A percentile compares a stretch with the other conserved stretches of the same genome.
Evolutionary conservation across 2,113 vertebrate species (phyloP).

Genomic region (Ctenodactylus gundi): DNA sequence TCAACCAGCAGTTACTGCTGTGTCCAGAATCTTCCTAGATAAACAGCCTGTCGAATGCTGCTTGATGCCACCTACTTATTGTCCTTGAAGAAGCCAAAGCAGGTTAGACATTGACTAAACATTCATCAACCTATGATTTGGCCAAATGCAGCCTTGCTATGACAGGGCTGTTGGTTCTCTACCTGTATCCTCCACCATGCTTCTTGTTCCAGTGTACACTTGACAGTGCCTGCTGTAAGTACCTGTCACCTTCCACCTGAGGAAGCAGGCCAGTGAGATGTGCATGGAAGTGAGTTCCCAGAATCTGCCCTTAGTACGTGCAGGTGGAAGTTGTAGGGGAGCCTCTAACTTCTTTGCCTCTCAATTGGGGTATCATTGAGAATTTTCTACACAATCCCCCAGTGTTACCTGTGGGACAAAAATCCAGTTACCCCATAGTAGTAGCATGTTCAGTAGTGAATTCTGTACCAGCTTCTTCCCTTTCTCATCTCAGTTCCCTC

Average conservation of each 20-base stretch:
- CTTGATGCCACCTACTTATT: neutral
- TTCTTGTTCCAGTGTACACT: neutral
- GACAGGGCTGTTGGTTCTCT: neutral
- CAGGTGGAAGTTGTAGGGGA: neutral
- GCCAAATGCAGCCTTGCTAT: neutral
- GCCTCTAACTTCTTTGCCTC: slow-evolving; percentile 18
- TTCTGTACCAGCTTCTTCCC: neutral
- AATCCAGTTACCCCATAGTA: neutral
- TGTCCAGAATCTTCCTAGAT: neutral
- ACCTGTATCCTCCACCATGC: neutral
- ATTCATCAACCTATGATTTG: neutral
- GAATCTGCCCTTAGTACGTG: neutral
- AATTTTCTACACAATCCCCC: neutral
- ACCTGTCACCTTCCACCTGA: neutral
- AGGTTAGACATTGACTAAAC: slow-evolving; percentile 2
- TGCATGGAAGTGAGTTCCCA: neutral
- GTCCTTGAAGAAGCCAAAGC: neutral
- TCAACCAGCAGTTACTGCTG: neutral
- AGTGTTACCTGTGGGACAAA: neutral
- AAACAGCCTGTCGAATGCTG: neutral
- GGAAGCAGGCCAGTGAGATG: neutral
- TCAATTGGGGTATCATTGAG: neutral
- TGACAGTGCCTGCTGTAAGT: neutral
- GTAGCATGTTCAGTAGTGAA: neutral
- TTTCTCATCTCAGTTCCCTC: neutral